Base-by-base conservation (phyloP, 92 coral and sea anemone genomes). In the Porites cylindrica region DNA sequence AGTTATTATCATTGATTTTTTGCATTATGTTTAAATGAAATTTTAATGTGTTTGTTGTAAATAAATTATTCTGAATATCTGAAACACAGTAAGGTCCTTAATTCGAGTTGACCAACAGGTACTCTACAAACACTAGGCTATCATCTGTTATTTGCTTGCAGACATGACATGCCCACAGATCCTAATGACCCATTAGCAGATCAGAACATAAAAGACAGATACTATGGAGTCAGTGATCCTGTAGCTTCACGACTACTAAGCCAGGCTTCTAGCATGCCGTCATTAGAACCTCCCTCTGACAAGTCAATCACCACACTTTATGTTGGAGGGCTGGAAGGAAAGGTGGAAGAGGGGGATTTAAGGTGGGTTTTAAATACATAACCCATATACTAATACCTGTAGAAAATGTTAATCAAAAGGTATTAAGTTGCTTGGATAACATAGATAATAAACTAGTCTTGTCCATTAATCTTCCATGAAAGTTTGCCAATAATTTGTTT, bases 131-230 rank as follows among this genome's bases (percentile, higher is more conserved):
- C 16, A 56, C 11, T 56, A 10, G 16, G 11, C 4, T 10, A 10
- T 2, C 11, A 0, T 62, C 6, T 62, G n/a, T 24, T 70, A 7
- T 4, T 64, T 43, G 11, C 69, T 83, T 76, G 38, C 71, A 97
- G 99, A 68, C 99, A 97, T 81, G 99, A 97, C 63, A 95, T 97
- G 99, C 99, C 99, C 16, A 97, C 99, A 63, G 99, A 97, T 75
- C 99, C 99, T 1, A 95, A 93, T 85, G 99, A 97, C 73, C 99
- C 99, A 26, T 84, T 97, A 56, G 99, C 99, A 6, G 99, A 97
- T 78, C 99, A 97, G 86, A 97, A 97, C 89, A 97, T 97, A 79
- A 97, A 95, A 70, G 99, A 97, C 76, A 95, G 99, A 67, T 97
- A 93, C 86, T 97, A 97, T 91, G 99, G 99, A 29, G 95, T 94